Evolutionary conservation across 2,797 vertebrate species (phyloP).

Genomic region (Eurystomus glaucurus): DNA sequence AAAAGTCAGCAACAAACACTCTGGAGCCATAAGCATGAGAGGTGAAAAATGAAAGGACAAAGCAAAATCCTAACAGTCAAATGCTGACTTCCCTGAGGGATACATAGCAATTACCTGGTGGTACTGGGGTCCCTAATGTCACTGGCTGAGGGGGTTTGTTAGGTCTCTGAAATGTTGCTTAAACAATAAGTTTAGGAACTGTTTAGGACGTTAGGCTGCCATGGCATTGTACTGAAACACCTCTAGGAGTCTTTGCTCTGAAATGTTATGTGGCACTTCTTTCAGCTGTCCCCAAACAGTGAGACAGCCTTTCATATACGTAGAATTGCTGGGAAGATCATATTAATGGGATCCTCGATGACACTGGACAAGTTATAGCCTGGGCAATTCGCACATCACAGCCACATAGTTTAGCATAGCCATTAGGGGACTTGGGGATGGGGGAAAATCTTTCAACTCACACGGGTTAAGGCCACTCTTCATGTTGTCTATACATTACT

Average conservation of each 20-base stretch:
- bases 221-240: neutral
- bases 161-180: accelerated
- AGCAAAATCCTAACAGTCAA: neutral
- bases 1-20: neutral
- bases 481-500: neutral
- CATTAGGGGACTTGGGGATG: neutral
- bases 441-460: neutral
- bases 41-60: neutral
- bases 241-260: neutral
- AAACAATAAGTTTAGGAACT: neutral
- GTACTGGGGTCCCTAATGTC: neutral
- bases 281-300: neutral
- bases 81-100: neutral
- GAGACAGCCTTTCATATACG: neutral
- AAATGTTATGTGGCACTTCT: neutral
- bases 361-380: neutral
- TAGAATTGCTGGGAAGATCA: neutral
- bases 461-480: neutral
- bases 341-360: accelerated
- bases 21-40: accelerated
- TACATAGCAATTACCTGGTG: neutral
- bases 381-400: neutral
- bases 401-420: neutral
- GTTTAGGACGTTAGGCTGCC: neutral
- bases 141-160: neutral